Evolutionary conservation across 2,797 vertebrate genomes (phyloP), one percentile per base, ranked within the genome.

Genomic region (Pseudomugil tenellus): DNA sequence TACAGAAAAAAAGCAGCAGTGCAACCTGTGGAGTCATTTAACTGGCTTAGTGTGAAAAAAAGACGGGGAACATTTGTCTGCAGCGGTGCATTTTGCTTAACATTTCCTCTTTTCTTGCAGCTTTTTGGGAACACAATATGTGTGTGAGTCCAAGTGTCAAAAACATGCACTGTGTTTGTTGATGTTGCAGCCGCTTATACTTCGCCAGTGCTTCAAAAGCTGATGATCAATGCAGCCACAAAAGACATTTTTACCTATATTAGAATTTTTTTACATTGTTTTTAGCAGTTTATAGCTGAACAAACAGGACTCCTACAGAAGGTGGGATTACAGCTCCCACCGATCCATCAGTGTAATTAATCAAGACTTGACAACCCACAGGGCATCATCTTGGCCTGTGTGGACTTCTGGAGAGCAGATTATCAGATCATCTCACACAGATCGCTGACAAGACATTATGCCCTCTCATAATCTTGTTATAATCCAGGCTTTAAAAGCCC

Each of bases 351-450:
- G 32, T 16, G n/a, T 60, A 54, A 25, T 56, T 31, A 65, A 66
- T 68, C 28, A 26, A 29, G 29, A 59, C 26, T 55, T 19, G 58
- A 52, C 23, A 57, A 26, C 46, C 67, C 56, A n/a, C 56, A 25
- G 29, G 49, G 19, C 25, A 39, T 62, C 54, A 57, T 51, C 32
- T 57, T 37, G 49, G 37, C 52, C 31, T 63, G 51, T 52, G 35
- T n/a, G 23, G 70, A 56, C 62, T n/a, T 76, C 57, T 35, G 29
- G 34, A 66, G 43, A 55, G 49, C 65, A 62, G 62, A 85, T 80
- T 54, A 80, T 58, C 35, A 56, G 62, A 64, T 76, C 61, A 67
- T 64, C 31, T 68, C 55, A 54, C 56, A 29, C 39, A 66, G 26
- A 68, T 32, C 0, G 12, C 70, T 41, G 70, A 76, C 61, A 37